These are phyloP conservation scores for Coptodon rendalli DNA, from an alignment of 2,113 vertebrate genomes.

Conservation along the genomic window DNA sequence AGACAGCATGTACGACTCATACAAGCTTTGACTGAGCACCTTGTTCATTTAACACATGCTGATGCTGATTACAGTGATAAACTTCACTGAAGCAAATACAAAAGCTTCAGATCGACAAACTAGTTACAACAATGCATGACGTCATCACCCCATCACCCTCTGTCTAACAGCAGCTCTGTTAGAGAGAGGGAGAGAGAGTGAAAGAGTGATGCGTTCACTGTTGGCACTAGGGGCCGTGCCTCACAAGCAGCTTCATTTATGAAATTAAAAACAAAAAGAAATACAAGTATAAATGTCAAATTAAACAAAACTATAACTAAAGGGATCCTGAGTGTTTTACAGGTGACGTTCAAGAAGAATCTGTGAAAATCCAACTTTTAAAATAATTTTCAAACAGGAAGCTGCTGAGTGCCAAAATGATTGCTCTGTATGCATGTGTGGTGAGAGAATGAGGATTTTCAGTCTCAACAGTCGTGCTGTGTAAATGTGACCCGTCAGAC, in stretches of 20 bases:
- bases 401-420: too few species aligned
- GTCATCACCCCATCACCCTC: background rate
- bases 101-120: background rate
- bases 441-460: too few species aligned
- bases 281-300: background rate
- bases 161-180: too few species aligned
- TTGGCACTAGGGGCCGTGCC: too few species aligned
- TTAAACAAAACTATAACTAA: background rate
- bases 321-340: background rate
- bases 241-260: too few species aligned
- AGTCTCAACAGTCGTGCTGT: accelerated
- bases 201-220: too few species aligned
- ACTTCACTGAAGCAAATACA: accelerated
- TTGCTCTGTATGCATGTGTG: accelerated
- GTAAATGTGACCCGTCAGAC: too few species aligned
- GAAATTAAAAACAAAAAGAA: background rate
- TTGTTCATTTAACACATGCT: background rate
- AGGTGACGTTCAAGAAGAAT: background rate
- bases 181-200: too few species aligned
- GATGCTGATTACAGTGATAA: background rate
- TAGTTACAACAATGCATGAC: accelerated
- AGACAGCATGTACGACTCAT: background rate
- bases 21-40: accelerated
- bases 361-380: background rate
- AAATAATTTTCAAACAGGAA: too few species aligned